Evolutionary conservation across 2,888 invertebrate species (phyloP), one percentile per base, ranked within the genome.

Genomic region (Dione juno): DNA sequence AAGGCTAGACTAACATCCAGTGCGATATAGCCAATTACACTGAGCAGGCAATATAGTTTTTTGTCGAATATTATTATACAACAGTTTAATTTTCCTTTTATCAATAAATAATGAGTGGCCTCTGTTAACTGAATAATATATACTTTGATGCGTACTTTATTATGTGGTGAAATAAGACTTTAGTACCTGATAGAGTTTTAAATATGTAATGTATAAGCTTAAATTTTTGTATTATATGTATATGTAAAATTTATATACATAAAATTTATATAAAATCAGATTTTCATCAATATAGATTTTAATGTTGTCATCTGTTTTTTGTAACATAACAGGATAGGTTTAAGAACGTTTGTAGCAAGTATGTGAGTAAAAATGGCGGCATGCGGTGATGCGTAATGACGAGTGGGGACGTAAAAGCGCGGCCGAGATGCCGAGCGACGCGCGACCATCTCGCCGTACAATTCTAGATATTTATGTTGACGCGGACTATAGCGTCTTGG

Each of bases 391-490:
- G 83, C 86, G 86, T 81, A 80, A 81, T 80, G 79, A 80, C 78
- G 77, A 77, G 78, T 75, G 72, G 71, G 74, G 69, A 74, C 68
- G 75, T 75, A 77, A 75, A 77, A 78, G 75, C 63, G 75, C 82
- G 89, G 77, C 90, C 90, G 88, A 84, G 81, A 89, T 91, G 86
- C 67, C 83, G 86, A 87, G 72, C 82, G 83, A 80, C 82, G 90
- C 90, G 90, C 82, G 83, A 88, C 89, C 79, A 75, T 70, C 70
- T 75, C 71, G 69, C 53, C 64, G 58, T 66, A 63, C 52, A 28
- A 53, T 67, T 69, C 45, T 63, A 68, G 50, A 52, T 53, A 54
- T 68, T 21, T 53, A 57, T 63, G 54, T 40, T 21, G 54, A 64
- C 54, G 40, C 43, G 53, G 54, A 64, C n/a, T 58, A 58, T 59